Evolutionary conservation across 2,888 invertebrate species (phyloP).

Genomic region (Drosophila kambysellisi): DNA sequence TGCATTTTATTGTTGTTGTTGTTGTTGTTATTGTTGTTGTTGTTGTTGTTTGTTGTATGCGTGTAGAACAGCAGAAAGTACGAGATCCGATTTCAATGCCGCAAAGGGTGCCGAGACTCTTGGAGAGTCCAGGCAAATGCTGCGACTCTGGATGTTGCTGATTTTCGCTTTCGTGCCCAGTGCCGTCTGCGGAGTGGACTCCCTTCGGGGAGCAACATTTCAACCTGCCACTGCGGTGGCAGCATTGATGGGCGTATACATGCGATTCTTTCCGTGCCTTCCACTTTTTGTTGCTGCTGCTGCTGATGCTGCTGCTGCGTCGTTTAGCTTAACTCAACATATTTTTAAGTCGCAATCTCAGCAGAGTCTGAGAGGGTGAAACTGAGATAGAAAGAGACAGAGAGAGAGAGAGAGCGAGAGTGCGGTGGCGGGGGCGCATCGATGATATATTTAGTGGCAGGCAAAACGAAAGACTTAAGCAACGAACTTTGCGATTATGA

Average conservation of each 20-base stretch:
- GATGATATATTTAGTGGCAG: conserved; percentile 81
- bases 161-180: conserved; percentile 83
- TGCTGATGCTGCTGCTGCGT: conserved; percentile 43
- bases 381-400: neutral
- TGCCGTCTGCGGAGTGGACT: conserved; percentile 34
- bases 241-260: conserved; percentile 83
- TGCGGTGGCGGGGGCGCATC: conserved; percentile 59
- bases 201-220: conserved; percentile 73
- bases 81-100: conserved; percentile 80
- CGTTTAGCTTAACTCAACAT: conserved; percentile 80
- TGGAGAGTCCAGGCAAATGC: conserved; percentile 37
- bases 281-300: conserved; percentile 57
- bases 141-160: conserved; percentile 1
- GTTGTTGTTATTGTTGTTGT: conserved; percentile 35
- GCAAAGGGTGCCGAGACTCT: conserved; percentile 44
- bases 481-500: conserved; percentile 80
- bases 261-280: conserved; percentile 78
- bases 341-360: conserved; percentile 68
- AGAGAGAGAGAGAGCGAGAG: neutral
- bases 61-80: conserved; percentile 81
- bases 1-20: conserved; percentile 58
- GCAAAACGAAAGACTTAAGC: conserved; percentile 78
- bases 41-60: conserved; percentile 74
- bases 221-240: conserved; percentile 82
- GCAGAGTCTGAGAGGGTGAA: conserved; percentile 2